Conservation (phyloP, 2,888 invertebrate genomes). For the Heliconius erato region DNA sequence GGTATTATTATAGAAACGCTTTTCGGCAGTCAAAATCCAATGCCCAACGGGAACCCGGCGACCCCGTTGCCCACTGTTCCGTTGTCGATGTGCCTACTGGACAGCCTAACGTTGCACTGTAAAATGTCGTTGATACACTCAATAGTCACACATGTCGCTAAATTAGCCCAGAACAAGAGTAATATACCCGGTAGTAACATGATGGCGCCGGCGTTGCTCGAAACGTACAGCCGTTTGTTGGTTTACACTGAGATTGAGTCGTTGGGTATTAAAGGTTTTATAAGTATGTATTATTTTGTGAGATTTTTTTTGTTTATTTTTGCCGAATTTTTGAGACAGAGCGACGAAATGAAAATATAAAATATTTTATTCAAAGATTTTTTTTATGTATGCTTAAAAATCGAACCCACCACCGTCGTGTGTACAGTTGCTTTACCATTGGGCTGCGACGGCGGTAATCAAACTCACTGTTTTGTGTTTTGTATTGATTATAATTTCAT, state of each 20-base stretch:
- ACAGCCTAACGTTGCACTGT: constrained; percentile 97
- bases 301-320: background rate
- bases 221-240: constrained; percentile 96
- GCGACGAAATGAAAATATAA: too few species aligned
- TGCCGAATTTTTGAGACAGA: background rate
- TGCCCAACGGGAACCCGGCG: constrained; percentile 80
- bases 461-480: too few species aligned
- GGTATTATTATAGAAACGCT: constrained; percentile 95
- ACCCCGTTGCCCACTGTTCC: constrained; percentile 92
- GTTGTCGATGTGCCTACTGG: constrained; percentile 95
- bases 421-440: too few species aligned
- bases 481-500: too few species aligned
- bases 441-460: too few species aligned
- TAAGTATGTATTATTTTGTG: constrained; percentile 87
- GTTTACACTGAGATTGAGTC: constrained; percentile 99
- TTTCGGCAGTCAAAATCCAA: constrained; percentile 88
- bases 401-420: too few species aligned
- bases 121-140: constrained; percentile 95
- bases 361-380: too few species aligned
- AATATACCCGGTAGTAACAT: constrained; percentile 88
- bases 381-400: too few species aligned
- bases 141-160: constrained; percentile 95
- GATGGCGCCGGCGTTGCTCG: constrained; percentile 96
- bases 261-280: constrained; percentile 97
- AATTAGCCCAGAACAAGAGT: constrained; percentile 94